Conservation (phyloP, 2,888 invertebrate species). For the Erebia ligea region DNA sequence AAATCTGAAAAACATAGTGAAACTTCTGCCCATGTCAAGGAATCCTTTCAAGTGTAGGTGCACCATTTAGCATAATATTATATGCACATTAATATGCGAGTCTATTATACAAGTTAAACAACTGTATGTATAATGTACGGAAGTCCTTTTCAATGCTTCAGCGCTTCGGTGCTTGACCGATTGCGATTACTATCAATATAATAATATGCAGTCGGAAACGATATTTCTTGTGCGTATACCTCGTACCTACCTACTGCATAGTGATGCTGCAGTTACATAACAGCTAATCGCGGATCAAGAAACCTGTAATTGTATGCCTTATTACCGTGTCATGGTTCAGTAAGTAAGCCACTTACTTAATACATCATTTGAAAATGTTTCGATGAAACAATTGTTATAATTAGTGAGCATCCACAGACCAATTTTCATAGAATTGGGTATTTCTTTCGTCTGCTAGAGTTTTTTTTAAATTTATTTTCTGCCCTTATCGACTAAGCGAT, state of each 20-base stretch:
- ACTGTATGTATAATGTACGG: constrained; percentile 14
- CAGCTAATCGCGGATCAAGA: constrained; percentile 4
- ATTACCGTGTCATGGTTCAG: constrained; percentile 15
- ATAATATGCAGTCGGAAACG: constrained; percentile 19
- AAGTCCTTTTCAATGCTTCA: constrained; percentile 22
- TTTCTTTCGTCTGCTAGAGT: background rate
- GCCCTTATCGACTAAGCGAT: too few relatives aligned
- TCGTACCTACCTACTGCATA: background rate
- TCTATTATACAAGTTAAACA: constrained; percentile 9
- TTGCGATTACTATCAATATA: constrained; percentile 19
- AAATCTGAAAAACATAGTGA: background rate
- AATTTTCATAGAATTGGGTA: background rate
- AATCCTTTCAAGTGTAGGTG: background rate
- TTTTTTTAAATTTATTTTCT: too few relatives aligned
- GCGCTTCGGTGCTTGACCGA: constrained; percentile 19
- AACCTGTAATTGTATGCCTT: constrained; percentile 10
- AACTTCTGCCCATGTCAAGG: background rate
- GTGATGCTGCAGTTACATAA: constrained; percentile 24
- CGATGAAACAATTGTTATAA: background rate
- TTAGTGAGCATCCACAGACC: background rate
- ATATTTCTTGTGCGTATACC: constrained; percentile 13
- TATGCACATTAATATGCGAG: background rate
- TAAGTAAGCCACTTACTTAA: constrained; percentile 9
- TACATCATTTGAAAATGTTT: constrained; percentile 5
- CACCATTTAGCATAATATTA: background rate